Evolutionary conservation across 2,888 invertebrate genomes (phyloP), one percentile per base, ranked within the genome.

Genomic region (Drosophila meridiana): DNA sequence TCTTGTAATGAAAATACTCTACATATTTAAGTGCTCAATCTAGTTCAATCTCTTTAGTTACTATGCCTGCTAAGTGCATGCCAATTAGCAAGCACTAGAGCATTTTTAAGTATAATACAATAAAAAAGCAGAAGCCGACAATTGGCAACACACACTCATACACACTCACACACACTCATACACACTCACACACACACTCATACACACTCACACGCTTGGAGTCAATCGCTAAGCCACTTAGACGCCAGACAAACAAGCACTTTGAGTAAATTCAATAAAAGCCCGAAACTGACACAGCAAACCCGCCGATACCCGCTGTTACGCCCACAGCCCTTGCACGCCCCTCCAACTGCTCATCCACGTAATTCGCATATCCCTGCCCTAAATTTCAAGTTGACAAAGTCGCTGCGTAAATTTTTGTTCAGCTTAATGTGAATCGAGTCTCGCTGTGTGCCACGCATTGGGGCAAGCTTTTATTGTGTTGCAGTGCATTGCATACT

Each of bases 241-340:
- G 70, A 74, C 34, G 63, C 42, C 69, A 69, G 73, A 66, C 80
- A 76, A 78, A 78, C 77, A 80, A 80, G 73, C 80, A 78, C 76
- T 78, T 76, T 69, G 53, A 53, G 60, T 59, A 76, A 80, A 78
- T 78, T 78, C 80, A 76, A 78, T 78, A 80, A 78, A 76, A 80
- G 65, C 77, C 50, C 32, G 40, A 58, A 76, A 76, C 57, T n/a
- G 38, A 73, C 45, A 63, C 14, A 56, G 61, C 42, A 45, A 20
- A 34, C 50, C 70, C 38, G 11, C 28, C 6, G 11, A 28, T 14
- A 13, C 57, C 36, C 42, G 8, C 28, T 38, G n/a, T 36, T 45
- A 28, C 26, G 45, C 26, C 26, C 43, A 4, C 8, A 0, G 14
- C 30, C n/a, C 8, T 11, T 40, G 30, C 14, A 45, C n/a, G 26